Base-by-base conservation (phyloP, 2,888 invertebrate genomes). In the Meteorus colon region DNA sequence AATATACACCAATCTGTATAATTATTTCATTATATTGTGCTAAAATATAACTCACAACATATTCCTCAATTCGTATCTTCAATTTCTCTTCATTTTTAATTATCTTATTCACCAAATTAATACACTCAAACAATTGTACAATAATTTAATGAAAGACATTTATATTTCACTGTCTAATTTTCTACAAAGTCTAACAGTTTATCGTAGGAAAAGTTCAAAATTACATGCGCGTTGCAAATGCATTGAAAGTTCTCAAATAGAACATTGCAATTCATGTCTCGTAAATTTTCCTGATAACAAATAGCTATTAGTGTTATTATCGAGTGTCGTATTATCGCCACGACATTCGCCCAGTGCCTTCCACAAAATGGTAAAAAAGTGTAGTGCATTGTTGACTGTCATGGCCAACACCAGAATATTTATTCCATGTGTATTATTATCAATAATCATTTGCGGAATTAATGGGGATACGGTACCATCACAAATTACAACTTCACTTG, bases 371-470 rank as follows among this genome's bases (percentile, higher is more conserved):
- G 51, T 51, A 16, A 8, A 45, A 34, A 63, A 31, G 29, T 34
- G 48, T 48, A 65, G 70, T 65, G 14, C 34, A 48, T n/a, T 34
- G 74, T 63, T 72, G 29, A 74, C 69, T 74, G 70, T 73, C 77
- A 81, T 80, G 79, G 79, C 77, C 19, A 55, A 51, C 41, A 27
- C 71, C 19, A 55, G 41, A 48, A 65, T 74, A 73, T 60, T 31
- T 63, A 19, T 68, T 3, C 27, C 45, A 55, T 27, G 27, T 41
- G 55, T 65, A 48, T 45, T 77, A n/a, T 60, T 79, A 60, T 45
- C 79, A 27, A 59, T 55, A n/a, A 12, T 72, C 16, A 60, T 67
- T 24, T 55, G 74, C 8, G 67, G 29, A 45, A 51, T 76, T 27
- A 41, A 41, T 65, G 70, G 41, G 8, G 59, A 62, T 5, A 12